Base-by-base conservation (phyloP, 1,140 invertebrate species). In the Scaptodrosophila lebanonensis region DNA sequence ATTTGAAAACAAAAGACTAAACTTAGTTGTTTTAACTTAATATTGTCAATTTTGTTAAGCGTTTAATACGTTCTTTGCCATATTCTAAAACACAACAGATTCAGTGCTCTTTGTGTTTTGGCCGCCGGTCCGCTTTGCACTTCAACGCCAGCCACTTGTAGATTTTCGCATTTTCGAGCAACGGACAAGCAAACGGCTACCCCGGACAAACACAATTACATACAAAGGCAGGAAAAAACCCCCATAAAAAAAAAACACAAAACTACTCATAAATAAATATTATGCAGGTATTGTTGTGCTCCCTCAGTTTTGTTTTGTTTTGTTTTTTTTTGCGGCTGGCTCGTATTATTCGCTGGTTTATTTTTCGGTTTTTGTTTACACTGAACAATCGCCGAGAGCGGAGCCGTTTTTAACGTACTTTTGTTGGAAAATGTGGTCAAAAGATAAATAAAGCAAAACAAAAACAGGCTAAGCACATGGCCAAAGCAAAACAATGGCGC, bases 241-340 rank as follows among this genome's bases (percentile, higher is more conserved):
- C n/a, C n/a, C 11, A 36, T 47, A 45, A 25, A 30, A 50, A 12
- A 12, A 47, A 52, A 11, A 56, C 39, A 38, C 30, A 56, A 66
- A 73, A 73, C 73, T 79, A 82, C 68, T 79, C 73, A 79, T 79
- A 79, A 73, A 82, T 77, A 79, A 72, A 73, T 65, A 77, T 48
- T 17, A 40, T 20, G 9, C 47, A 51, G 45, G 58, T 51, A 72
- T 72, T 77, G 58, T 67, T 72, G 43, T 48, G 42, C 45, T 32
- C 49, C 45, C 62, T 64, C 4, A 27, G 20, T 32, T 63, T 29
- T 45, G 15, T 39, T 54, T 16, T 56, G 48, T 72, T 72, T 42
- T 66, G 67, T 71, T 77, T 77, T 67, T 67, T 66, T 72, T 76
- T 66, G 72, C 62, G 48, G 39, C 48, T 63, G 61, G 65, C 59